A percentile compares a stretch with the other conserved stretches of the same genome.
These are phyloP conservation scores for Pachliopta kotzebuea DNA, from an alignment of 2,888 invertebrate genomes.

Conservation along the genomic window DNA sequence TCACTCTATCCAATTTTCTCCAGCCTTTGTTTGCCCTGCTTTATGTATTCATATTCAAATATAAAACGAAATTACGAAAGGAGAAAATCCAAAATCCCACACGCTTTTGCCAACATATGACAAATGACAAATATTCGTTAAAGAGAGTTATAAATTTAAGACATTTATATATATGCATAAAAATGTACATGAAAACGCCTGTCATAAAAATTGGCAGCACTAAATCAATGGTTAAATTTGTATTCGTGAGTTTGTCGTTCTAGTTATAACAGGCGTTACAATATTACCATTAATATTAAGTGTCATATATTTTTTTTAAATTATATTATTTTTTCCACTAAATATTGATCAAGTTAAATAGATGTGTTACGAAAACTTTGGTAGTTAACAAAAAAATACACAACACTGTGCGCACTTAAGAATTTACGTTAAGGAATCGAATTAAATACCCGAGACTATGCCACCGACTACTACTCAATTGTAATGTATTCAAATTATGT, in stretches of 20 bases:
- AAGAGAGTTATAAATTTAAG: no score
- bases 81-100: background rate
- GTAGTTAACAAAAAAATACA: background rate
- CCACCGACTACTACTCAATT: background rate
- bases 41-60: constrained; percentile 12
- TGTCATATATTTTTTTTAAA: no score
- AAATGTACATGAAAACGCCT: no score
- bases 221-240: background rate
- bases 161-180: no score
- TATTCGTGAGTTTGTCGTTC: background rate
- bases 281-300: no score
- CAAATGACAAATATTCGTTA: no score
- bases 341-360: no score
- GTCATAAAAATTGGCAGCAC: background rate
- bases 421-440: background rate
- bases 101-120: no score
- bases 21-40: constrained; percentile 9
- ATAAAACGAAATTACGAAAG: constrained; percentile 1
- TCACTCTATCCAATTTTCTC: constrained; percentile 14
- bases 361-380: no score
- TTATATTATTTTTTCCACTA: no score
- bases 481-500: background rate
- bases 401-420: background rate
- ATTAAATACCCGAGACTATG: background rate
- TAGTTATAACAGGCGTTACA: background rate